Evolutionary conservation across 2,888 invertebrate genomes (phyloP), one percentile per base, ranked within the genome.

Genomic region (Ectropis crepuscularia): DNA sequence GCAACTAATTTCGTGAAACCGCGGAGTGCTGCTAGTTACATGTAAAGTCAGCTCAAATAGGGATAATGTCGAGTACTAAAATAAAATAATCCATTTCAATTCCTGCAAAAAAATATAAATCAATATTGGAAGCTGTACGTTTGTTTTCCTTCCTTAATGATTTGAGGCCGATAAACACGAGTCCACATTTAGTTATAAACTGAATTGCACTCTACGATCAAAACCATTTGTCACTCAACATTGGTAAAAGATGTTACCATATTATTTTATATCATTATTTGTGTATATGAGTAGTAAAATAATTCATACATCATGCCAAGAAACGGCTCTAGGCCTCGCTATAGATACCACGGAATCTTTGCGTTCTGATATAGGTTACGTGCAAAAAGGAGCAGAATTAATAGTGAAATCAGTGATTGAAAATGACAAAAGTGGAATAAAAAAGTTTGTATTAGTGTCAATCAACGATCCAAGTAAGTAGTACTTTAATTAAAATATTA

Each of bases 381-480:
- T 83, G 0, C 76, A 41, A 60, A 5, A 5, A 0, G 74, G 69
- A 39, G 74, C 73, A 0, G 61, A 70, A 10, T 53, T 38, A 0
- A 78, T 83, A 6, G 67, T 78, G 57, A 38, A 82, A 39, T 59
- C 71, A 7, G 74, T 80, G 0, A 64, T 75, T 5, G 61, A 65
- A 8, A 69, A 74, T 36, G 77, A 76, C 43, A 53, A 72, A 2
- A 78, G 73, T 57, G 69, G 74, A 16, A 76, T 82, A 5, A 39
- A 71, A 37, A 75, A 83, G 39, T 74, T 80, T 36, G 75, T 83
- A 4, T 60, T 83, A 7, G 78, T 83, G 5, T 82, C 80, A 0
- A 76, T 83, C 38, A 83, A 81, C 50, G 82, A 82, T 71, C 79
- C 80, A 68, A 64, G 83, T 82, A 70, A 70, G 70, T 63, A 7